Conservation (phyloP, 2,888 invertebrate genomes). For the Sisyra nigra region DNA sequence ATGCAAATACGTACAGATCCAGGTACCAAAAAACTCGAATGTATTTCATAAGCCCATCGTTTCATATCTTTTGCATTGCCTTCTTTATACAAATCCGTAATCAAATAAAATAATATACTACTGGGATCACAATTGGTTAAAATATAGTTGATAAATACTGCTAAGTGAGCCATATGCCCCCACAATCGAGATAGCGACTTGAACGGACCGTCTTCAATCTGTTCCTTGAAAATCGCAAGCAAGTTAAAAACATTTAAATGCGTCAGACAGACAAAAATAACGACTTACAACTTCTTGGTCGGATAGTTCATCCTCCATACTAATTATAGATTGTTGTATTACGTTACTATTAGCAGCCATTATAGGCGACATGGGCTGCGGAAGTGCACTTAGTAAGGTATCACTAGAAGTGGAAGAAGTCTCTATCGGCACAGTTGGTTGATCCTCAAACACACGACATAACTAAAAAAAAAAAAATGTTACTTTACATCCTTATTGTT, state of each 20-base stretch:
- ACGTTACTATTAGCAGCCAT: slow-evolving; percentile 25
- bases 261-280: neutral
- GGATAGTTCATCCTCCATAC: slow-evolving; percentile 89
- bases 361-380: slow-evolving; percentile 22
- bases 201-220: slow-evolving; percentile 75
- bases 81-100: slow-evolving; percentile 80
- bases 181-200: slow-evolving; percentile 65
- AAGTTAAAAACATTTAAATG: no score
- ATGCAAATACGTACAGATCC: slow-evolving; percentile 49
- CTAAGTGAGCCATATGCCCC: slow-evolving; percentile 79
- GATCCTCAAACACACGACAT: neutral
- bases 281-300: slow-evolving; percentile 61
- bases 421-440: no score
- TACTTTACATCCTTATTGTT: no score
- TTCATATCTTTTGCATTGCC: slow-evolving; percentile 74
- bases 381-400: no score
- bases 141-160: slow-evolving; percentile 87
- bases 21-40: slow-evolving; percentile 87
- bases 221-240: slow-evolving; percentile 48
- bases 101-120: slow-evolving; percentile 60
- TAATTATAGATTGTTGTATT: slow-evolving; percentile 69
- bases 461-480: neutral
- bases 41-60: slow-evolving; percentile 98
- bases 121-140: slow-evolving; percentile 61
- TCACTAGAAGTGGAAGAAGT: no score